Conservation (phyloP, 2,797 vertebrate genomes). For the Macroramphosus scolopax region DNA sequence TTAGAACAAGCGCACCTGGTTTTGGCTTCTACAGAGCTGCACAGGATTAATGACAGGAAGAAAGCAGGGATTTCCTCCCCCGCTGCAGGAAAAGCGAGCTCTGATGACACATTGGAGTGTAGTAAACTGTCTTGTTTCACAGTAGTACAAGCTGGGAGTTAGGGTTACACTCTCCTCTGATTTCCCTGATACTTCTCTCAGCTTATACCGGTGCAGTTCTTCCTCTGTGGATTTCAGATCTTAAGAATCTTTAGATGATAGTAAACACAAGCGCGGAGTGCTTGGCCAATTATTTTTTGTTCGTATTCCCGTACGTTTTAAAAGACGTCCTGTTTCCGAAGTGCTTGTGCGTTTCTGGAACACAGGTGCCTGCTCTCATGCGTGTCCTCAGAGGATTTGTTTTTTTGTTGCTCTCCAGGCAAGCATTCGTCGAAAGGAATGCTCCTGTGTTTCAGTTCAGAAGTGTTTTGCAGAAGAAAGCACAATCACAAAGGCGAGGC, state of each 20-base stretch:
- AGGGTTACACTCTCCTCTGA: conserved; percentile 23
- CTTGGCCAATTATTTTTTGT: conserved; percentile 19
- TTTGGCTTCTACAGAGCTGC: conserved; percentile 28
- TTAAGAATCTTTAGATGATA: neutral
- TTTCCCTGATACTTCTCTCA: conserved; percentile 23
- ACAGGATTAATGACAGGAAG: conserved; percentile 55
- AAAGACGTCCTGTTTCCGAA: conserved; percentile 26
- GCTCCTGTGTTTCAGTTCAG: conserved; percentile 32
- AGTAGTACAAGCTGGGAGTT: conserved; percentile 27
- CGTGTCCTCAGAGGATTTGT: conserved; percentile 47
- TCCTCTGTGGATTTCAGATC: conserved; percentile 5
- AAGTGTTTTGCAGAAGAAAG: conserved; percentile 48
- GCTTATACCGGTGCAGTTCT: neutral
- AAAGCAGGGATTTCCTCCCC: conserved; percentile 56
- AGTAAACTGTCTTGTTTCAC: conserved; percentile 55
- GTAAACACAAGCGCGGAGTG: conserved; percentile 21
- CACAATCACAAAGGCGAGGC: conserved; percentile 47
- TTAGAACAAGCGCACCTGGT: conserved; percentile 60
- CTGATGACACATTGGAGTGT: conserved; percentile 54
- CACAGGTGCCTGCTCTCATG: conserved; percentile 55
- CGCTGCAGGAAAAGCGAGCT: conserved; percentile 39
- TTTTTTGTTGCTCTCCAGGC: conserved; percentile 39
- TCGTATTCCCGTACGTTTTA: conserved; percentile 24
- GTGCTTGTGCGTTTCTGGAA: conserved; percentile 43
- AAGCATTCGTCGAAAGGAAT: conserved; percentile 36